Percentiles rank a stretch among this genome's conserved stretches.
Conservation (phyloP, 2,888 invertebrate species). For the Scaptomyza cyrtandrae region DNA sequence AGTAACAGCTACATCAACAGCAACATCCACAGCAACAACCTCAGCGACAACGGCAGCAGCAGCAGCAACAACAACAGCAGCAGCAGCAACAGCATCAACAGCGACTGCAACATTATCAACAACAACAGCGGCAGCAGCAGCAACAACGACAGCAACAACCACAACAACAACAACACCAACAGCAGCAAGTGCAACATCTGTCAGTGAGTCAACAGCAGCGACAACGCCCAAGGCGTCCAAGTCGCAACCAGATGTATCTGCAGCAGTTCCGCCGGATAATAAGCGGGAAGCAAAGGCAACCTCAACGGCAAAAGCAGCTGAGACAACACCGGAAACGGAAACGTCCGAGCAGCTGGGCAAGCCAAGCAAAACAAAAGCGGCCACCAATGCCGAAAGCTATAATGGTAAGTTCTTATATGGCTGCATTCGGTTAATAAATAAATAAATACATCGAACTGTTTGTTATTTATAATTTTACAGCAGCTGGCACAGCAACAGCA, state of each 20-base stretch:
- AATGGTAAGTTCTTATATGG: conserved; percentile 34
- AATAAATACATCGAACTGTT: not conserved
- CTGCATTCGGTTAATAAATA: not conserved
- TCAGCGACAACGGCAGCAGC: conserved; percentile 59
- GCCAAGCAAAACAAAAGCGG: conserved; percentile 21
- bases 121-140: conserved; percentile 78
- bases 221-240: conserved; percentile 30
- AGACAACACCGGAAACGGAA: conserved; percentile 31
- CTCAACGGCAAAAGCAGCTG: conserved; percentile 14
- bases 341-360: conserved; percentile 32
- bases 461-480: not conserved
- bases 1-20: conserved; percentile 27
- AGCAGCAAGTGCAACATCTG: conserved; percentile 3
- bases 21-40: conserved; percentile 81
- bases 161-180: conserved; percentile 29
- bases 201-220: conserved; percentile 33
- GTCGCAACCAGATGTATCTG: not conserved
- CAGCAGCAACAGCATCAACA: not conserved
- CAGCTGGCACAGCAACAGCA: conserved; percentile 17
- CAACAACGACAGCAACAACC: conserved; percentile 29
- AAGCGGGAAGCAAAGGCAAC: not conserved
- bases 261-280: conserved; percentile 1
- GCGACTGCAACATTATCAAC: not conserved
- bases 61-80: conserved; percentile 14
- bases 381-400: conserved; percentile 40